Percentiles rank a stretch among this genome's conserved stretches.
Evolutionary conservation across 2,888 invertebrate genomes (phyloP).

Genomic region (Acrocera orbiculus): DNA sequence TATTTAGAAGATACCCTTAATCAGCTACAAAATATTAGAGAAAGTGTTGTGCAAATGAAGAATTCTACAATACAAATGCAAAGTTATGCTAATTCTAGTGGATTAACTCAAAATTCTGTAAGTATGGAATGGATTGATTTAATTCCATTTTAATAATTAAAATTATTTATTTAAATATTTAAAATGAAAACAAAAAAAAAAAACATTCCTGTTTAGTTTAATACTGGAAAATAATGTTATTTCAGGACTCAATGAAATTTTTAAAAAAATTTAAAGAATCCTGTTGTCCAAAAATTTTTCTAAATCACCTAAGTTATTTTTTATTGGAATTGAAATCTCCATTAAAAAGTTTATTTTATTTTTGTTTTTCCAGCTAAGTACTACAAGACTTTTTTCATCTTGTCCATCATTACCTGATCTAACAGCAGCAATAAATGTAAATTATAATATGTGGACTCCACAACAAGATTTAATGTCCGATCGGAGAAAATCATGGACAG

Average conservation of each 20-base stretch:
- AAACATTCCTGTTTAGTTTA: too few species aligned
- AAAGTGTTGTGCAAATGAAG: slow-evolving; percentile 32
- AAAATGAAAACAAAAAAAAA: too few species aligned
- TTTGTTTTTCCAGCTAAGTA: slow-evolving; percentile 13
- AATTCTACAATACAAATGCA: slow-evolving; percentile 27
- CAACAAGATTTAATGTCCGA: slow-evolving; percentile 27
- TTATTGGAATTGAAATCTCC: too few species aligned
- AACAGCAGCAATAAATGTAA: slow-evolving; percentile 16
- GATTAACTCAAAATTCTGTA: not conserved
- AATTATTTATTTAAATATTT: too few species aligned
- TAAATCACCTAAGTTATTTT: too few species aligned
- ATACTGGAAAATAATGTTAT: too few species aligned
- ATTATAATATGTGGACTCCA: slow-evolving; percentile 23
- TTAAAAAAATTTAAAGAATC: not conserved
- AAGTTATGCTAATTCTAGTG: slow-evolving; percentile 14
- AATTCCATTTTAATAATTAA: too few species aligned
- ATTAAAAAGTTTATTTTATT: slow-evolving; percentile 1
- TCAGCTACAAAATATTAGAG: slow-evolving; percentile 30
- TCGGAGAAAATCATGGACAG: slow-evolving; percentile 71
- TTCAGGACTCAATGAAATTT: too few species aligned
- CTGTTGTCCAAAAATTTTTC: not conserved
- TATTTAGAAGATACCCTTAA: slow-evolving; percentile 27
- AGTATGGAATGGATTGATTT: not conserved
- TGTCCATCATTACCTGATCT: slow-evolving; percentile 28
- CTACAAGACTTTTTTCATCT: slow-evolving; percentile 18